Percentiles rank a stretch among this genome's conserved stretches.
Evolutionary conservation across 2,888 invertebrate species (phyloP).

Genomic region (Hypselothyrea guttata): DNA sequence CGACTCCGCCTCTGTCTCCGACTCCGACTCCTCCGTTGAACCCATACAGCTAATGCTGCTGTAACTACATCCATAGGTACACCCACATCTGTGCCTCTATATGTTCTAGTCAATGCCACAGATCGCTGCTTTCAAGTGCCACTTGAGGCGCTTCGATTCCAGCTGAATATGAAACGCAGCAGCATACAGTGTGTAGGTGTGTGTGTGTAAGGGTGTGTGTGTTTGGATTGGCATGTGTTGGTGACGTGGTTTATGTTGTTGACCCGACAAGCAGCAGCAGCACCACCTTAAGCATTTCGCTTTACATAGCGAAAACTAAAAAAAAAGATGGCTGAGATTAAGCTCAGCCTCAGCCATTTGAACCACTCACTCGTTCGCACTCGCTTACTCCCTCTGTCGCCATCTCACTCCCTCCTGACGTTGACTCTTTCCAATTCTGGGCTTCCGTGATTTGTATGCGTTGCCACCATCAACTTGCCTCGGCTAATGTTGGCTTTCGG

Average conservation of each 20-base stretch:
- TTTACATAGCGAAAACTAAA: slow-evolving; percentile 67
- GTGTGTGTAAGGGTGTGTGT: not conserved
- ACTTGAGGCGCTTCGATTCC: slow-evolving; percentile 56
- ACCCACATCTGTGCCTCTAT: slow-evolving; percentile 7
- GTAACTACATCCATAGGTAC: not conserved
- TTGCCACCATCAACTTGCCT: slow-evolving; percentile 58
- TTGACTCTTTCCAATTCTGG: slow-evolving; percentile 11
- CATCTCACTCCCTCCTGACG: slow-evolving; percentile 4
- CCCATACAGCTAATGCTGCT: not conserved
- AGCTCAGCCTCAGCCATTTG: slow-evolving; percentile 24
- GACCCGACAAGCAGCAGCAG: slow-evolving; percentile 29
- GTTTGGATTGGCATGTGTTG: slow-evolving; percentile 21
- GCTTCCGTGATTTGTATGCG: slow-evolving; percentile 69
- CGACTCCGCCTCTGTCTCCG: not conserved
- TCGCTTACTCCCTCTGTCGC: slow-evolving; percentile 3
- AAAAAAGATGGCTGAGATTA: slow-evolving; percentile 65
- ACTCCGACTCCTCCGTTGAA: not conserved
- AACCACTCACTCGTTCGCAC: slow-evolving; percentile 11
- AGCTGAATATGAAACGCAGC: slow-evolving; percentile 37
- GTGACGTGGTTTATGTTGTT: slow-evolving; percentile 47
- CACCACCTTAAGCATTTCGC: slow-evolving; percentile 48
- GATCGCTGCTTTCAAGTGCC: slow-evolving; percentile 51
- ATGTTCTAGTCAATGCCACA: slow-evolving; percentile 36
- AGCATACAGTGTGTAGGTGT: not conserved
- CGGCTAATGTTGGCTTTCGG: slow-evolving; percentile 47